phyloP scores from a whole-genome alignment of 2,888 invertebrate genomes.

The Trilocha varians region DNA sequence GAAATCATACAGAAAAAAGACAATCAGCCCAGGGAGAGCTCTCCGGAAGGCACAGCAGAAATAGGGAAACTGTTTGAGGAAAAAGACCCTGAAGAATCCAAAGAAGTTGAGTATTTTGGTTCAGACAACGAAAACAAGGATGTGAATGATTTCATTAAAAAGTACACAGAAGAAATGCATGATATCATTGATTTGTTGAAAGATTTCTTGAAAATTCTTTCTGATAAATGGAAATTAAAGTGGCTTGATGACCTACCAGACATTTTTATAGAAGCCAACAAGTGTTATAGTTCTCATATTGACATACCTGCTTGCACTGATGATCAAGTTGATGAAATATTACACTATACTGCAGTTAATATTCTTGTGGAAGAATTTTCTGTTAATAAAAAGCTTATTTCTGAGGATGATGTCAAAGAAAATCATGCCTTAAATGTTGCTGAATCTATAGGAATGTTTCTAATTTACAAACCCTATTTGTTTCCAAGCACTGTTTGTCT shows the following conservation, averaged over 20 bases:
- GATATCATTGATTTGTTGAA: conserved; percentile 76
- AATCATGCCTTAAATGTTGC: conserved; percentile 44
- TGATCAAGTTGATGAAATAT: conserved; percentile 41
- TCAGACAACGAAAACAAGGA: conserved; percentile 76
- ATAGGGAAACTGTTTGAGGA: conserved; percentile 75
- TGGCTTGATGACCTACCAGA: conserved; percentile 77
- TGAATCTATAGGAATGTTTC: conserved; percentile 48
- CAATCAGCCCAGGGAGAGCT: conserved; percentile 65
- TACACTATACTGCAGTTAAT: conserved; percentile 49
- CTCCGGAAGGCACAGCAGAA: conserved; percentile 74
- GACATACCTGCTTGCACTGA: conserved; percentile 52
- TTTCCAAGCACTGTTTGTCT: conserved; percentile 44
- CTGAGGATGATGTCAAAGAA: conserved; percentile 28
- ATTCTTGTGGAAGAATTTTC: conserved; percentile 54
- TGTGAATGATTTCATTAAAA: conserved; percentile 75
- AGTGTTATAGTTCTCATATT: conserved; percentile 63
- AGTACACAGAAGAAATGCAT: conserved; percentile 69
- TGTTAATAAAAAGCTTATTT: conserved; percentile 47
- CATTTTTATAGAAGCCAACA: conserved; percentile 75
- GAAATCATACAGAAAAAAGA: conserved; percentile 49
- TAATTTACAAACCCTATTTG: conserved; percentile 48
- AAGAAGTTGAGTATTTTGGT: conserved; percentile 74
- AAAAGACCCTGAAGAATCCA: conserved; percentile 32
- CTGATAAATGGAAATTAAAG: conserved; percentile 74
- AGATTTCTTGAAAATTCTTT: conserved; percentile 72